Evolutionary conservation across 2,113 vertebrate species (phyloP).

Genomic region (Talpa occidentalis): DNA sequence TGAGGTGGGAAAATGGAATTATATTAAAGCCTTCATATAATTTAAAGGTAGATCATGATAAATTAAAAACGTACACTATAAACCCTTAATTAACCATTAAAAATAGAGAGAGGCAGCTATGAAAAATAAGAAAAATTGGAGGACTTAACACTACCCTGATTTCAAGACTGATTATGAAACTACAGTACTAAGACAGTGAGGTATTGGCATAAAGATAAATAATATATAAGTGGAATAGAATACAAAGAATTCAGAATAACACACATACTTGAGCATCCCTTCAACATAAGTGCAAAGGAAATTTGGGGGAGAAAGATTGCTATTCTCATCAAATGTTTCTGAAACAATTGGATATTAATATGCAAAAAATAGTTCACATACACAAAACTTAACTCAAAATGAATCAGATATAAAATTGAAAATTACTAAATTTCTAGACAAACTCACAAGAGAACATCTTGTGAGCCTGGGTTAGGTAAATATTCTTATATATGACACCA

Average conservation of each 20-base stretch:
- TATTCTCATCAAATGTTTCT: slow-evolving; percentile 36
- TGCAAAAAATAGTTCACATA: background rate
- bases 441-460: background rate
- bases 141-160: background rate
- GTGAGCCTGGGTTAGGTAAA: background rate
- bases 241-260: background rate
- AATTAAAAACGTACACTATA: background rate
- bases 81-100: background rate
- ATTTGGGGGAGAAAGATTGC: background rate
- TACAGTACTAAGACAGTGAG: background rate
- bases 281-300: background rate
- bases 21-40: background rate
- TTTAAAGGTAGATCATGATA: background rate
- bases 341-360: background rate
- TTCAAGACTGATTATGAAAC: background rate
- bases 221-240: background rate
- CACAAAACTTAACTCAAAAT: slow-evolving; percentile 19
- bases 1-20: background rate
- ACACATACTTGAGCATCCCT: background rate
- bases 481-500: background rate
- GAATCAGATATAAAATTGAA: background rate
- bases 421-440: background rate
- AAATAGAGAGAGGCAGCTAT: background rate
- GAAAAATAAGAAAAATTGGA: background rate
- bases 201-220: background rate